Conservation (phyloP, 1,140 invertebrate genomes). For the Augochlora pura region DNA sequence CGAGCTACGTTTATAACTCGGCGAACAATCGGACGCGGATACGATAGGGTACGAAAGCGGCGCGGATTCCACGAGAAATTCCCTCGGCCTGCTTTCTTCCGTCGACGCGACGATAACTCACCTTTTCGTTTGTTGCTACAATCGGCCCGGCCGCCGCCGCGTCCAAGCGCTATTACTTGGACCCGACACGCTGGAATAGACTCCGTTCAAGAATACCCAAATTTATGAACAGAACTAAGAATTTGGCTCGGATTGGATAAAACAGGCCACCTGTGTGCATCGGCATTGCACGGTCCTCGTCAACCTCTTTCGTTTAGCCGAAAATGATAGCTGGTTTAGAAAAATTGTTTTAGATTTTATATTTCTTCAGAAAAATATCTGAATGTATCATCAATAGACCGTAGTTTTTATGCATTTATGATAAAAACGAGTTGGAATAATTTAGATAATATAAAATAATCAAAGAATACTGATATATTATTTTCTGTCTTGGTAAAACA, state of each 20-base stretch:
- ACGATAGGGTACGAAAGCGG: constrained; percentile 4
- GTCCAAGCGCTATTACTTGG: constrained; percentile 9
- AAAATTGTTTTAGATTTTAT: too few relatives aligned
- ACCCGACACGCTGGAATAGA: constrained; percentile 10
- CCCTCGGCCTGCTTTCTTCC: constrained; percentile 47
- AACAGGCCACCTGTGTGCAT: neutral
- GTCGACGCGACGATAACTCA: constrained; percentile 48
- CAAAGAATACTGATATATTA: too few relatives aligned
- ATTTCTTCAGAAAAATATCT: too few relatives aligned
- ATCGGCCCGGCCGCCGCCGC: neutral
- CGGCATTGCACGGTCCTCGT: neutral
- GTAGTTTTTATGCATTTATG: too few relatives aligned
- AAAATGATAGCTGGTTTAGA: too few relatives aligned
- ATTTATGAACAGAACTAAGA: neutral
- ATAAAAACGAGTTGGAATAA: too few relatives aligned
- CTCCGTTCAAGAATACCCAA: neutral
- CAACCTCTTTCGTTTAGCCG: too few relatives aligned
- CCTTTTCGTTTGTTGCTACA: constrained; percentile 41
- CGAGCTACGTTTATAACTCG: constrained; percentile 44
- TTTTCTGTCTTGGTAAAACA: too few relatives aligned
- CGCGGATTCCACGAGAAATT: constrained; percentile 32
- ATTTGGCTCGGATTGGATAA: neutral
- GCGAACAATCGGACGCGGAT: constrained; percentile 41
- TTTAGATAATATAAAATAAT: too few relatives aligned
- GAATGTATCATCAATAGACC: too few relatives aligned